These are phyloP conservation scores for Rhinolophus sinicus DNA, from an alignment of 2,113 vertebrate species.

Conservation along the genomic window DNA sequence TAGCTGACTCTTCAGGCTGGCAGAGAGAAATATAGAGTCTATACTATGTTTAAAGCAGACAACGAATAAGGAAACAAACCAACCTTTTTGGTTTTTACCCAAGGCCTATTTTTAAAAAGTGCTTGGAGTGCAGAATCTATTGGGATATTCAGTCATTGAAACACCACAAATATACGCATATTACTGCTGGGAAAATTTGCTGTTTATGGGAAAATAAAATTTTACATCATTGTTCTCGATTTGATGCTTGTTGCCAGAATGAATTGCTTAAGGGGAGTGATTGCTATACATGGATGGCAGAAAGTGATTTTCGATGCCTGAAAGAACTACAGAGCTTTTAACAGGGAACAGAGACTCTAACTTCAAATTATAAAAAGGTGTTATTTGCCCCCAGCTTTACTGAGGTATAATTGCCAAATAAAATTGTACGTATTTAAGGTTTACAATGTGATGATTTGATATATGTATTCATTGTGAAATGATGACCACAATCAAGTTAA, in stretches of 20 bases:
- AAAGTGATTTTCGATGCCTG: background rate
- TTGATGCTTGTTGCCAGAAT: slow-evolving; percentile 31
- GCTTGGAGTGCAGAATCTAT: background rate
- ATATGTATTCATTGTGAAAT: background rate
- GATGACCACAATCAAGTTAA: background rate
- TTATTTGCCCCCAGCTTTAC: background rate
- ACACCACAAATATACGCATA: background rate
- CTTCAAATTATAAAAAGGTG: background rate
- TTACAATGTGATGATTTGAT: background rate
- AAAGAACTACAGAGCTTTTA: background rate
- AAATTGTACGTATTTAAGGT: background rate
- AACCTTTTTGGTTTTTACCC: background rate
- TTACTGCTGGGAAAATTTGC: slow-evolving; percentile 35
- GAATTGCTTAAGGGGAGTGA: background rate
- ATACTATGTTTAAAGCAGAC: background rate
- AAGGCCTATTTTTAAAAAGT: slow-evolving; percentile 27
- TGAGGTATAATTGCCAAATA: background rate
- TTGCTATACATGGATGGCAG: background rate
- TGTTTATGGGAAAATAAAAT: slow-evolving; percentile 57
- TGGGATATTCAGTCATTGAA: slow-evolving; percentile 8
- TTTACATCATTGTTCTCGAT: slow-evolving; percentile 41
- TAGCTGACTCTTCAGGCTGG: background rate
- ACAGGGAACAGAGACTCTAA: background rate
- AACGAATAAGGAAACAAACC: background rate
- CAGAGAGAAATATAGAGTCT: background rate